These are phyloP conservation scores for Larimichthys polyactis DNA, from an alignment of 2,113 vertebrate species.

Conservation along the genomic window DNA sequence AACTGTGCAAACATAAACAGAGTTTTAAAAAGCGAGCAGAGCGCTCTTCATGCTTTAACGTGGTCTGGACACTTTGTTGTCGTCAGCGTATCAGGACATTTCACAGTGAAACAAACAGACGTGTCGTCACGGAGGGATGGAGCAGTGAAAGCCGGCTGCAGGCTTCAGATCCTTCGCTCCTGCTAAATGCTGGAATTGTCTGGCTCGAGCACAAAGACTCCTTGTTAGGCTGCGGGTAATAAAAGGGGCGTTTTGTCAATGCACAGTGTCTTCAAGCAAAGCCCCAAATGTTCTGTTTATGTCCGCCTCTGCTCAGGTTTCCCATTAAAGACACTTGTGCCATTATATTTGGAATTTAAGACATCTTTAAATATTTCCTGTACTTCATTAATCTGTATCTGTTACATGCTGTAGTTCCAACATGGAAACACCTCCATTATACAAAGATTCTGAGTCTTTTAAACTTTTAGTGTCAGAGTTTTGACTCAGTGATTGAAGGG, in stretches of 20 bases:
- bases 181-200: conserved; percentile 66
- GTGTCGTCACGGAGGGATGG: conserved; percentile 4
- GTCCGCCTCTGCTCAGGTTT: conserved; percentile 52
- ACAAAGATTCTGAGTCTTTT: conserved; percentile 6
- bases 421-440: background rate
- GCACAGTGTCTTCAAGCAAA: conserved; percentile 30
- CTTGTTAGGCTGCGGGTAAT: conserved; percentile 43
- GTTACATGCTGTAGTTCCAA: background rate
- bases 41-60: background rate
- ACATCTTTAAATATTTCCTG: conserved; percentile 24
- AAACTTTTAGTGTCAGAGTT: background rate
- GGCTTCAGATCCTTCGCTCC: conserved; percentile 15
- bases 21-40: background rate
- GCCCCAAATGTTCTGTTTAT: conserved; percentile 26
- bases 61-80: too few species aligned
- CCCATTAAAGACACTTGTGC: conserved; percentile 11
- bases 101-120: conserved; percentile 46
- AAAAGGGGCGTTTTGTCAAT: conserved; percentile 46
- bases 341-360: conserved; percentile 45
- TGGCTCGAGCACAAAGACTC: conserved; percentile 63
- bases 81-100: conserved; percentile 39
- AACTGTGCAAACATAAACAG: background rate
- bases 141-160: background rate
- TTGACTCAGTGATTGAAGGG: background rate
- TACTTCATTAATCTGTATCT: background rate